Evolutionary conservation across 2,888 invertebrate species (phyloP).

Genomic region (Pyrochroa serraticornis): DNA sequence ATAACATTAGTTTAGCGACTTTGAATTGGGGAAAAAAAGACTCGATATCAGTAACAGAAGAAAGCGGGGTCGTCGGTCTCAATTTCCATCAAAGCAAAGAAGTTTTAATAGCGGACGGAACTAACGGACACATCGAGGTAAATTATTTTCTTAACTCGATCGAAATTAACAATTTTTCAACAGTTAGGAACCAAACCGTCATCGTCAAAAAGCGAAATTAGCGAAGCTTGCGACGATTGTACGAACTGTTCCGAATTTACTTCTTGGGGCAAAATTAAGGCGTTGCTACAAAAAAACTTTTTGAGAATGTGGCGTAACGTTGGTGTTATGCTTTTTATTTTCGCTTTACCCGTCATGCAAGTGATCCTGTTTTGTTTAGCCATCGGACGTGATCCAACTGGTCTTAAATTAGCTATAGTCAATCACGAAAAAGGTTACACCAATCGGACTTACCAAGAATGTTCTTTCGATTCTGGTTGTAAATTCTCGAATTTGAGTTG

Average conservation of each 20-base stretch:
- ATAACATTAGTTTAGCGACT: constrained; percentile 81
- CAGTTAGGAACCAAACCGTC: constrained; percentile 19
- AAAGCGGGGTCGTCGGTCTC: constrained; percentile 84
- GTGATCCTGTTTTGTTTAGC: constrained; percentile 92
- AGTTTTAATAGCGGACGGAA: constrained; percentile 76
- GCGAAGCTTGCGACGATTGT: constrained; percentile 63
- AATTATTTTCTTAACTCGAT: constrained; percentile 40
- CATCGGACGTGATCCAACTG: constrained; percentile 86
- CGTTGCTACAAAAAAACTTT: constrained; percentile 86
- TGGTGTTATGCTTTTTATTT: constrained; percentile 92
- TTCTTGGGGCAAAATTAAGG: constrained; percentile 84
- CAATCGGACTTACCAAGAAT: constrained; percentile 49
- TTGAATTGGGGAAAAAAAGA: constrained; percentile 83
- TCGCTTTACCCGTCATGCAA: constrained; percentile 90
- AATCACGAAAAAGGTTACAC: constrained; percentile 65
- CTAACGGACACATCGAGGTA: constrained; percentile 71
- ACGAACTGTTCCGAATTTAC: constrained; percentile 68
- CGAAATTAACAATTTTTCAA: constrained; percentile 1
- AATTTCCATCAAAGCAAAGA: constrained; percentile 93
- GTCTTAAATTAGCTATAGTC: constrained; percentile 79
- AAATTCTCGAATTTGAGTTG: constrained; percentile 70
- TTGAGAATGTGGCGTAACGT: constrained; percentile 91
- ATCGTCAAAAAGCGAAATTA: constrained; percentile 41
- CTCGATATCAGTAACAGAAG: constrained; percentile 83
- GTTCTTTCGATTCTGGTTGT: constrained; percentile 67